Conservation (phyloP, 2,888 invertebrate genomes). For the Caenorhabditis sulstoni region DNA sequence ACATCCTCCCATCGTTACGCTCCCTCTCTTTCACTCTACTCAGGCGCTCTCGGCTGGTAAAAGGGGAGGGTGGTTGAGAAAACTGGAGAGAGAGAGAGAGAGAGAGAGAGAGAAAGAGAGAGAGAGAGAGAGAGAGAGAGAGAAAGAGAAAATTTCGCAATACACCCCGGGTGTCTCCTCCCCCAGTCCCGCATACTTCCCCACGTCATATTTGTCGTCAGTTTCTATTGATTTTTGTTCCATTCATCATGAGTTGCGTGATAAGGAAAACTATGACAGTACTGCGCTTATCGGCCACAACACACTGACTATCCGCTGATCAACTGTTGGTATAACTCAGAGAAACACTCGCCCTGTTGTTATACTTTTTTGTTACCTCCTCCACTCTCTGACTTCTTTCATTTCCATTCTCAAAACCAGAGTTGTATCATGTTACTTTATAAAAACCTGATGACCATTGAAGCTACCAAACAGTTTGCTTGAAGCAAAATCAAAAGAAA, state of each 20-base stretch:
- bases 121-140: too few species aligned
- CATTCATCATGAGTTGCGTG: conserved; percentile 52
- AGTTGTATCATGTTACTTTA: too few species aligned
- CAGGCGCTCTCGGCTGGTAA: conserved; percentile 18
- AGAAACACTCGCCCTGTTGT: not conserved
- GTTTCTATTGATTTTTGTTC: conserved; percentile 55
- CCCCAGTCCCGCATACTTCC: conserved; percentile 29
- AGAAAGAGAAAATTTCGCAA: conserved; percentile 48
- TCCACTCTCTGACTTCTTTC: conserved; percentile 1
- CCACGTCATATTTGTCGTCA: conserved; percentile 51
- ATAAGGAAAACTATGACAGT: conserved; percentile 40
- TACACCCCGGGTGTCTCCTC: conserved; percentile 1
- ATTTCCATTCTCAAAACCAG: too few species aligned
- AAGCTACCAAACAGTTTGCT: too few species aligned
- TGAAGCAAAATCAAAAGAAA: too few species aligned
- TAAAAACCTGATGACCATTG: too few species aligned
- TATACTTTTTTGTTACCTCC: not conserved
- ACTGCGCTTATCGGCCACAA: conserved; percentile 45
- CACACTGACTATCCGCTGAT: conserved; percentile 28
- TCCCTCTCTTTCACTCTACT: conserved; percentile 16
- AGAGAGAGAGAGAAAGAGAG: not conserved
- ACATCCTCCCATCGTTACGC: conserved; percentile 35
- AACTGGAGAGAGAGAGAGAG: not conserved
- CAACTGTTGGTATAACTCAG: not conserved
- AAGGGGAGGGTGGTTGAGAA: too few species aligned